These are phyloP conservation scores for Sphenopsis melanotis DNA, from an alignment of 2,797 vertebrate species.

Conservation along the genomic window DNA sequence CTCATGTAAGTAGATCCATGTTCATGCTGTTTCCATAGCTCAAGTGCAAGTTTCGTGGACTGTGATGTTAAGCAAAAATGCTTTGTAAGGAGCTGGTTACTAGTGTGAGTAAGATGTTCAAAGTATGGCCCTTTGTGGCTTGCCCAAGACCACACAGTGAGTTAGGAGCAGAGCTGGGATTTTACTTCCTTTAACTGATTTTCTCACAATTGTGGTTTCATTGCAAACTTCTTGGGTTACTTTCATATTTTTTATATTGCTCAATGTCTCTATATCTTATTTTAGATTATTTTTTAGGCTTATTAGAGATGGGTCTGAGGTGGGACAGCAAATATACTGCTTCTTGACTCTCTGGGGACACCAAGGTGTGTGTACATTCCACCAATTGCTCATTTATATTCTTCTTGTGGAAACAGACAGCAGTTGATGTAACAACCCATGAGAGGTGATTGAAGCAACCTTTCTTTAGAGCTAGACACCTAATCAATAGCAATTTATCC, in stretches of 20 bases:
- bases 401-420: background rate
- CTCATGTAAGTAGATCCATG: background rate
- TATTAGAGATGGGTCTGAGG: background rate
- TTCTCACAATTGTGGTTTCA: conserved; percentile 51
- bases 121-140: conserved; percentile 14
- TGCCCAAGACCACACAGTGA: conserved; percentile 54
- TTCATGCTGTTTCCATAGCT: conserved; percentile 3
- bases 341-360: background rate
- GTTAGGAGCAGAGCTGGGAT: conserved; percentile 39
- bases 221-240: background rate
- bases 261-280: background rate
- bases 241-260: background rate
- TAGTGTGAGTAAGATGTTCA: conserved; percentile 24
- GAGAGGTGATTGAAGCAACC: background rate
- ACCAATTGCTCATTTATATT: background rate
- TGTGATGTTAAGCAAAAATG: conserved; percentile 13
- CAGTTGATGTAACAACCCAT: background rate
- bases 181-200: conserved; percentile 46
- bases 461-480: background rate
- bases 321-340: background rate
- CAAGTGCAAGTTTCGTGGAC: background rate
- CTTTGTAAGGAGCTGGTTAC: conserved; percentile 26
- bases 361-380: background rate
- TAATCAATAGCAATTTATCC: background rate
- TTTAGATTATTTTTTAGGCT: background rate